Base-by-base conservation (phyloP, 2,797 vertebrate species). In the Pseudomugil tenellus region DNA sequence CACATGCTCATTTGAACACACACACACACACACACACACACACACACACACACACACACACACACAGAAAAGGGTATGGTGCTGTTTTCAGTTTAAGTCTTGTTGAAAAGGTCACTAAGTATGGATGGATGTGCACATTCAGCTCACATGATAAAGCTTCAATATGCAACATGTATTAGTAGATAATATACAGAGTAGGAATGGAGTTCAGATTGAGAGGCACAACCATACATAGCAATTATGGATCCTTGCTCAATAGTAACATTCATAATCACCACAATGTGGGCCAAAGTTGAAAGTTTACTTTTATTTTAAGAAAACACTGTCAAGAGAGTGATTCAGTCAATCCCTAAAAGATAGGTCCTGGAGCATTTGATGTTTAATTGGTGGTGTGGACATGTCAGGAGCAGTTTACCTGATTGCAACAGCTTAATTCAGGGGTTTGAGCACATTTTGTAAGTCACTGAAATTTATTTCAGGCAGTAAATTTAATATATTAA, bases 51-150 rank as follows among this genome's bases (percentile, higher is more conserved):
- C 17, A 32, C 14, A 34, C 13, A 63, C 21, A 25, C 7, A 17
- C 17, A 34, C 11, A 63, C 25, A 23, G 5, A 64, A 51, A 67
- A 59, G 21, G 25, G 25, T 19, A 43, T 26, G 23, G 16, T 59
- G n/a, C 6, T 49, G 12, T 28, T 68, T 52, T 31, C 49, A 25
- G 17, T 28, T 37, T 29, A 12, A 3, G 62, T 12, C 29, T 64
- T 21, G 72, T 46, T 62, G 41, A 52, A 78, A 80, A 76, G 64
- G 37, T 74, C 51, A 53, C 16, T 29, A 32, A 53, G 76, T 72
- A 34, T 65, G 37, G 55, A 56, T 74, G 53, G 52, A 53, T 17
- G 25, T 51, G 28, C 43, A 43, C 13, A 41, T 65, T 67, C 32
- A 26, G 11, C 21, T 63, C 19, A 49, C 23, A 67, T 8, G 13